Evolutionary conservation across 2,113 vertebrate genomes (phyloP), one percentile per base, ranked within the genome.

Genomic region (Daphoenositta chrysoptera): DNA sequence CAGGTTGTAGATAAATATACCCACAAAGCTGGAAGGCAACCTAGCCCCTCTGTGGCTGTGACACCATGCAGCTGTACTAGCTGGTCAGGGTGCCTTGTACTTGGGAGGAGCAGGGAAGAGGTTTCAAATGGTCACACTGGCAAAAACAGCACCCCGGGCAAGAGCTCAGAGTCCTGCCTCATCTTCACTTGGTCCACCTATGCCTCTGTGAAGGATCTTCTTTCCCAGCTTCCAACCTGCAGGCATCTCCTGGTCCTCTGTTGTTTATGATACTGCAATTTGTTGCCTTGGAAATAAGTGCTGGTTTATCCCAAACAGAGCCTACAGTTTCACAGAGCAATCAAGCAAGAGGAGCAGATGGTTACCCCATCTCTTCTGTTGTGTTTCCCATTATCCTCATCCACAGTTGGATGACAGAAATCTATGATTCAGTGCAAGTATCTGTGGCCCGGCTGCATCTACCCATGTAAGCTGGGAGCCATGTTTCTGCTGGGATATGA

Each of bases 221-320:
- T 85, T 87, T 66, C 44, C 71, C 26, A 64, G 61, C 72, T 89
- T 90, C 80, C 82, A 94, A 89, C 66, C 86, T 93, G 70, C 69
- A 94, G 70, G 72, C 90, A 94, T 82, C 94, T 93, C 40, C 37
- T 79, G 79, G 78, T 86, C 94, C 76, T 94, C 71, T 57, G 47
- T 70, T 97, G 92, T 95, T 97, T 96, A 92, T 66, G 63, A 73
- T 27, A 87, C 69, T 87, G 57, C 83, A 83, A 86, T 96, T 79
- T 87, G 96, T 97, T 97, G 93, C 95, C 92, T 95, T 96, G 96
- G 97, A 96, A 97, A 95, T 97, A 91, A 90, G 83, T 35, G 90
- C 78, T 95, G 90, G 66, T 97, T 92, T 91, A 95, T 97, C 88
- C 87, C 89, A 96, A 97, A 93, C 60, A 90, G 78, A 95, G 92